phyloP scores from a whole-genome alignment of 2,113 vertebrate genomes.

The Forbesichthys agassizii region DNA sequence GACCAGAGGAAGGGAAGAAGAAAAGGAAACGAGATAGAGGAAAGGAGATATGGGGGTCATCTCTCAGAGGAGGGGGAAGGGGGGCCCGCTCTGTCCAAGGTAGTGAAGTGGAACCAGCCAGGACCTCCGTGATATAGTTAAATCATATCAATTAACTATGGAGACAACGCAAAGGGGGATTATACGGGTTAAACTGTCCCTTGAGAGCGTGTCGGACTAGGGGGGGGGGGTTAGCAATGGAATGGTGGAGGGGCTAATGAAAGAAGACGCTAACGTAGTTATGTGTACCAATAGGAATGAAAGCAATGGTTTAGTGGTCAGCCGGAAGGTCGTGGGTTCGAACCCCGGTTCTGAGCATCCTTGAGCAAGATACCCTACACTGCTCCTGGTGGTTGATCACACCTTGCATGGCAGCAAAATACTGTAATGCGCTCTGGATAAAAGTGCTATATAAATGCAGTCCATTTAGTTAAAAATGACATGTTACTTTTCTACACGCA shows the following conservation, averaged over 20 bases:
- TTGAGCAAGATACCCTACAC: no score
- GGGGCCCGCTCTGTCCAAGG: constrained; percentile 58
- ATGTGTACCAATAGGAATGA: constrained; percentile 3
- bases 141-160: constrained; percentile 88
- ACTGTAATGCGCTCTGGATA: no score
- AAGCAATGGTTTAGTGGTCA: no score
- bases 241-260: constrained; percentile 7
- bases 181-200: constrained; percentile 81
- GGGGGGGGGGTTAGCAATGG: constrained; percentile 18
- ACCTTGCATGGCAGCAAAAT: no score
- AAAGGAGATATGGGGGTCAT: neutral
- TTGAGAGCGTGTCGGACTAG: constrained; percentile 54
- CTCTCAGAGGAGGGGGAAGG: constrained; percentile 21
- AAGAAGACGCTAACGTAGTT: no score
- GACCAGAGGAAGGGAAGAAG: neutral
- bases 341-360: no score
- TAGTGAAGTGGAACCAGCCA: constrained; percentile 74
- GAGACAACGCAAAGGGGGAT: constrained; percentile 72
- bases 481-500: constrained; percentile 26
- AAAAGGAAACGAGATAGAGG: neutral
- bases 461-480: neutral
- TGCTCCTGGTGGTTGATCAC: no score
- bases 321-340: no score
- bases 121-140: constrained; percentile 70
- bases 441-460: no score